A percentile compares a stretch with the other conserved stretches of the same genome.
These are phyloP conservation scores for Micromys minutus DNA, from an alignment of 2,113 vertebrate genomes.

Conservation along the genomic window DNA sequence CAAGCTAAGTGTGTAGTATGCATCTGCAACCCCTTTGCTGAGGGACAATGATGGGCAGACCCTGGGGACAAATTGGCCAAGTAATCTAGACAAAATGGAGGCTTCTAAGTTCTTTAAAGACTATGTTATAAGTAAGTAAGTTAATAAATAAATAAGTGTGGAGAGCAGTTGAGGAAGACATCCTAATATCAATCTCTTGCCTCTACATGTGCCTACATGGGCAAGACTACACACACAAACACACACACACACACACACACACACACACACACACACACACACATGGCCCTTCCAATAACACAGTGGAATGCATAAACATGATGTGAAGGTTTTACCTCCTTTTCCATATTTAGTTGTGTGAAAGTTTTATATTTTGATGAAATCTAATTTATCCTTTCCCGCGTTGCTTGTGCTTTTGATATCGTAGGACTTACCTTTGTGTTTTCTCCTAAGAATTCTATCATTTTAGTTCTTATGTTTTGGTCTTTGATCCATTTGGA, in stretches of 20 bases:
- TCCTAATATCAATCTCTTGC: neutral
- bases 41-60: neutral
- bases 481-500: neutral
- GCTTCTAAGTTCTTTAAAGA: neutral
- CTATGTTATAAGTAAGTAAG: neutral
- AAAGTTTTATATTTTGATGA: constrained; percentile 10
- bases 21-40: neutral
- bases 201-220: neutral
- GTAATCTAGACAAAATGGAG: neutral
- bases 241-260: neutral
- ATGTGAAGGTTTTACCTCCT: neutral
- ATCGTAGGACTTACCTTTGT: neutral
- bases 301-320: neutral
- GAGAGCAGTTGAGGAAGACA: neutral
- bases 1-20: neutral
- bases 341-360: neutral
- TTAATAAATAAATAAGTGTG: neutral
- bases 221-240: neutral
- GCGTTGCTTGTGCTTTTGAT: neutral
- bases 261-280: neutral
- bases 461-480: neutral
- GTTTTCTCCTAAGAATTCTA: neutral
- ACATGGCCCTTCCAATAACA: neutral
- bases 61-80: neutral
- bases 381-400: neutral